Base-by-base conservation (phyloP, 2,113 vertebrate species). In the human (Homo sapiens) region DNA sequence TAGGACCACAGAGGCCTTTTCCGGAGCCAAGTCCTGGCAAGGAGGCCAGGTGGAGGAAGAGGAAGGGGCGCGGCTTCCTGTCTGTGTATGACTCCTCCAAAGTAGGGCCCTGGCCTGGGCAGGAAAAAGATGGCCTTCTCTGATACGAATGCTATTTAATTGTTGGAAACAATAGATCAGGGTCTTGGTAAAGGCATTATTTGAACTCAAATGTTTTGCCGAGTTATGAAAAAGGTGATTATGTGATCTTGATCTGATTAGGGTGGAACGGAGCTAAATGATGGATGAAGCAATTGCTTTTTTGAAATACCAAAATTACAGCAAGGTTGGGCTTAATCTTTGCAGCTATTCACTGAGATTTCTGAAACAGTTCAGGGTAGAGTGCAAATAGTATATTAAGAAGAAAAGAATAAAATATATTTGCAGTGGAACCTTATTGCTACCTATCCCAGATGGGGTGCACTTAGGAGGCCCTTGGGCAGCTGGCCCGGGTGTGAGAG, bases 31-130 rank as follows among this genome's bases (percentile, higher is more conserved):
- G 86, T 96, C 93, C 82, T 92, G 95, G 90, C 80, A 61, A 57
- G 30, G 79, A 97, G 96, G 64, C 97, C 97, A 97, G 90, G 93
- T 97, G 97, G 97, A 97, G 97, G 96, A 96, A 98, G 97, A 97
- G 99, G 99, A 99, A 99, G 96, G 97, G 98, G 98, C 98, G 98
- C 85, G 98, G 97, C 93, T 98, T 99, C 99, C 99, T 97, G 98
- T 98, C 98, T 98, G 97, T n/a, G 87, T 90, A 76, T 11, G 66
- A 93, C 97, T 95, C 93, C 92, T 94, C 79, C 89, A 40, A 96
- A 97, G 96, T 84, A 92, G 91, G 78, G 66, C 72, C 59, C 0
- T 90, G 90, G 98, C 89, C 98, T 43, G 87, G 73, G 83, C 98
- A 98, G 98, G 98, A 98, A 98, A 98, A 99, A 98, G 98, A 99